Evolutionary conservation across 2,797 vertebrate species (phyloP).

Genomic region (Chaetodon trifasciatus): DNA sequence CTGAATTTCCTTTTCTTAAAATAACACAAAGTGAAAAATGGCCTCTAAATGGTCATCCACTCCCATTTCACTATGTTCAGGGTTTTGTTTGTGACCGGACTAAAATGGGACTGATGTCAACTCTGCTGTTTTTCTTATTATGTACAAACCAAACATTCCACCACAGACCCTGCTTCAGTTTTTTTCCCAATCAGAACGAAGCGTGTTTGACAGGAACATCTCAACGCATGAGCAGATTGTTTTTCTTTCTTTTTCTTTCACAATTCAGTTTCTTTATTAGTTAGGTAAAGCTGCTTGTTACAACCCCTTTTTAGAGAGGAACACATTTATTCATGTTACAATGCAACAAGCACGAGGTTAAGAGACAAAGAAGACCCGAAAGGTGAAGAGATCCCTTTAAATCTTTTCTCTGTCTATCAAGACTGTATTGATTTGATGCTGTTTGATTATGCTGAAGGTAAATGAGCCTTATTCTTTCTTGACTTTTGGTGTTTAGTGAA

Average conservation of each 20-base stretch:
- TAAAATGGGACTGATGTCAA: conserved; percentile 5
- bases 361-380: conserved; percentile 9
- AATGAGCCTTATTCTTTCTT: conserved; percentile 63
- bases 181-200: neutral
- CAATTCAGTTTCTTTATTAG: neutral
- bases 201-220: neutral
- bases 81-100: conserved; percentile 20
- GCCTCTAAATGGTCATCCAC: neutral
- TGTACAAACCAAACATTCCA: conserved; percentile 55
- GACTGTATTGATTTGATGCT: conserved; percentile 13
- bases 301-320: conserved; percentile 2
- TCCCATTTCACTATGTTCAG: neutral
- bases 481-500: conserved; percentile 46
- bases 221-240: neutral
- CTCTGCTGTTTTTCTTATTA: neutral
- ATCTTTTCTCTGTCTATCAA: conserved; percentile 17
- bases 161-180: conserved; percentile 3
- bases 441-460: conserved; percentile 31
- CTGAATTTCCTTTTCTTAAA: neutral
- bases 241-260: neutral
- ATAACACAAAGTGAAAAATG: neutral
- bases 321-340: conserved; percentile 23
- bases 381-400: conserved; percentile 41
- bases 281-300: neutral
- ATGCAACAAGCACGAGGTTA: conserved; percentile 24